Evolutionary conservation across 1,140 invertebrate genomes (phyloP).

Genomic region (Aphidius gifuensis): DNA sequence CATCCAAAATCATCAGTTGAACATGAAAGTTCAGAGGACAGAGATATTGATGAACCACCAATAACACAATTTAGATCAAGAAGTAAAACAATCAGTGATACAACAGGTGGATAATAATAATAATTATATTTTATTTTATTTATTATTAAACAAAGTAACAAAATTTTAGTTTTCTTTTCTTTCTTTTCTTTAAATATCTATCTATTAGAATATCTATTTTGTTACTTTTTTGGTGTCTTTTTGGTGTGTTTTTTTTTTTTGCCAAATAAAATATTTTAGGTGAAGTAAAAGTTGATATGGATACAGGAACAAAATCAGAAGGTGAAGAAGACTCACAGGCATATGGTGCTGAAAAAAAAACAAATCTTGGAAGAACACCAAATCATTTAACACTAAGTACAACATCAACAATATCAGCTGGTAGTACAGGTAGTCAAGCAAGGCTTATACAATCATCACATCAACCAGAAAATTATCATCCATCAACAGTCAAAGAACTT

Average conservation of each 20-base stretch:
- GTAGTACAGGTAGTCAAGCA: constrained; percentile 89
- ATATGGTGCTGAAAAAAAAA: constrained; percentile 64
- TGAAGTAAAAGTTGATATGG: constrained; percentile 57
- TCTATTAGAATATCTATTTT: background rate
- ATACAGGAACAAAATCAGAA: constrained; percentile 79
- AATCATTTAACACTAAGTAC: constrained; percentile 91
- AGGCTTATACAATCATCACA: constrained; percentile 90
- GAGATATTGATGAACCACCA: constrained; percentile 44
- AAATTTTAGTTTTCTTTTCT: background rate
- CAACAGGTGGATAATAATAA: constrained; percentile 59
- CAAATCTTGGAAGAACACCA: constrained; percentile 78
- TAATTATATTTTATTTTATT: constrained; percentile 6
- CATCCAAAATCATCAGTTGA: constrained; percentile 88
- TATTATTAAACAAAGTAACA: background rate
- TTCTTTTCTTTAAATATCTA: background rate
- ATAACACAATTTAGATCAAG: constrained; percentile 71
- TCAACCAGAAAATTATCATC: constrained; percentile 85
- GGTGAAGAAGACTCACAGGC: constrained; percentile 80
- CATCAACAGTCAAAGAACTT: constrained; percentile 78
- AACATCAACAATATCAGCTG: constrained; percentile 88
- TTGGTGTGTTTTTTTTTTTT: constrained; percentile 13
- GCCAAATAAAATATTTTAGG: constrained; percentile 34
- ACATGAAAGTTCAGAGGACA: constrained; percentile 62
- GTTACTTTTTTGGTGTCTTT: constrained; percentile 15
- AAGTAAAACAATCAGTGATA: constrained; percentile 87